These are phyloP conservation scores for Eupithecia abbreviata DNA, from an alignment of 2,888 invertebrate species.

Conservation along the genomic window DNA sequence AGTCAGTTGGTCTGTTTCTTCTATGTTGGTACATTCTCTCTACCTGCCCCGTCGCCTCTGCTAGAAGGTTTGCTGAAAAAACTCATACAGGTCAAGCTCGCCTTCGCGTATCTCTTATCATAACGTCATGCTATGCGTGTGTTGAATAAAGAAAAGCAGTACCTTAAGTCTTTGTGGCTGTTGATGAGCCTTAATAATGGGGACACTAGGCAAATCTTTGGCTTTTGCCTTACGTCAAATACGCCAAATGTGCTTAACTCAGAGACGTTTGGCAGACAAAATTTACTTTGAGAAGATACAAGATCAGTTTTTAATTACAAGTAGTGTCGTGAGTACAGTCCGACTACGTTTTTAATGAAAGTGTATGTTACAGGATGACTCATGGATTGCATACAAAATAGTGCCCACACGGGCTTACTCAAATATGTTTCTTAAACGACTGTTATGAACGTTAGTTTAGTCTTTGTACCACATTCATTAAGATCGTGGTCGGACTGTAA, in stretches of 20 bases:
- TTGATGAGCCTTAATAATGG: neutral
- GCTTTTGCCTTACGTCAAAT: neutral
- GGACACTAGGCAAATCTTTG: neutral
- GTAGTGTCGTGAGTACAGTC: slow-evolving; percentile 1
- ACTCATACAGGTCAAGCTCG: slow-evolving; percentile 6
- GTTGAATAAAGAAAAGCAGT: neutral
- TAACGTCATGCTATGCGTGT: neutral
- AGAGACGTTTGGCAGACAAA: neutral
- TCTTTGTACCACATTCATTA: neutral
- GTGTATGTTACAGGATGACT: neutral
- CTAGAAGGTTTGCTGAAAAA: slow-evolving; percentile 10
- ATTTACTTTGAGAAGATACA: neutral
- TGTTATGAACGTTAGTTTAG: neutral
- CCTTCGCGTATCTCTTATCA: neutral
- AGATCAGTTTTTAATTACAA: neutral
- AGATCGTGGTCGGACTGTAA: neutral
- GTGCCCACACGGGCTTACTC: neutral
- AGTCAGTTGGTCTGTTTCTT: slow-evolving; percentile 6
- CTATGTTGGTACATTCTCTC: slow-evolving; percentile 8
- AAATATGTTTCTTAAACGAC: neutral
- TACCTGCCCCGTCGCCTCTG: slow-evolving; percentile 9
- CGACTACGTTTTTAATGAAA: neutral
- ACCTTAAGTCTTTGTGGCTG: neutral
- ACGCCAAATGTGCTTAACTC: neutral
- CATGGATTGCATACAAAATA: neutral